phyloP scores from a whole-genome alignment of 92 coral and sea anemone genomes.

The Zoanthus solanderi region DNA sequence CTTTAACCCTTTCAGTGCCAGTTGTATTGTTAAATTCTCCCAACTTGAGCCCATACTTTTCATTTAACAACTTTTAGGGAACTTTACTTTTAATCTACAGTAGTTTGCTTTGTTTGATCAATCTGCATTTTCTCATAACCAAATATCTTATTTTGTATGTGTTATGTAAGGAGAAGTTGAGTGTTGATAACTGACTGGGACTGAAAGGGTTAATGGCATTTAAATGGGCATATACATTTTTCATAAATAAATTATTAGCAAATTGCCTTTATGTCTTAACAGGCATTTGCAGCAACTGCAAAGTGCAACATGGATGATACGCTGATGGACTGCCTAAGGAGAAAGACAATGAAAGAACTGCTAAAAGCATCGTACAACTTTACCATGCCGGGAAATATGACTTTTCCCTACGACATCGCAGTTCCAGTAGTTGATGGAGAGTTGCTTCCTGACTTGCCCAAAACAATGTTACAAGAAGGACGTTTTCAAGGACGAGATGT shows the following conservation, averaged over 20 bases:
- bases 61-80: too few relatives aligned
- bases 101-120: too few relatives aligned
- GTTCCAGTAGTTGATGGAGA: slow-evolving; percentile 65
- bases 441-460: slow-evolving; percentile 70
- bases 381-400: background rate
- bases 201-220: too few relatives aligned
- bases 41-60: too few relatives aligned
- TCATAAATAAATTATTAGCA: background rate
- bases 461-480: slow-evolving; percentile 30
- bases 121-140: too few relatives aligned
- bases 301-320: slow-evolving; percentile 44
- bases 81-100: too few relatives aligned
- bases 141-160: too few relatives aligned
- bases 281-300: slow-evolving; percentile 35
- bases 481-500: slow-evolving; percentile 56
- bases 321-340: slow-evolving; percentile 40
- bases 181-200: too few relatives aligned
- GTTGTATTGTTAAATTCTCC: too few relatives aligned
- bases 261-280: background rate
- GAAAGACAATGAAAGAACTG: slow-evolving; percentile 49
- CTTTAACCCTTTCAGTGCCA: too few relatives aligned
- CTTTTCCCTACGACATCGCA: slow-evolving; percentile 7
- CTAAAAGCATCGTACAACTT: slow-evolving; percentile 44
- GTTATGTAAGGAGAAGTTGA: too few relatives aligned
- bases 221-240: background rate